Evolutionary conservation across 2,113 vertebrate genomes (phyloP).

Genomic region (Morone chrysops): DNA sequence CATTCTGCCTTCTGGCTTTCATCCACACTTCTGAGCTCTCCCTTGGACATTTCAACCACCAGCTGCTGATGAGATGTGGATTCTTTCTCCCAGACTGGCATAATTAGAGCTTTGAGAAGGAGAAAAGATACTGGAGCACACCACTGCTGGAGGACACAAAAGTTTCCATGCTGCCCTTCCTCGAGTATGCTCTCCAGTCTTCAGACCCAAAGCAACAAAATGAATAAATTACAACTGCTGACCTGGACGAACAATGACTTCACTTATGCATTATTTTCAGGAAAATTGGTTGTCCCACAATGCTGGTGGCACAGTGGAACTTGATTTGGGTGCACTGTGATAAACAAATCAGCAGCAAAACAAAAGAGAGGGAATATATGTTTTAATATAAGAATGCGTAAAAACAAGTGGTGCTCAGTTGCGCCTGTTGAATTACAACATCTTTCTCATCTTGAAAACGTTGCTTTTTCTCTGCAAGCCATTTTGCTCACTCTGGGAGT

Average conservation of each 20-base stretch:
- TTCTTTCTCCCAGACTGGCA: slow-evolving; percentile 39
- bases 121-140: slow-evolving; percentile 35
- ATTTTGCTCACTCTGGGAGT: slow-evolving; percentile 43
- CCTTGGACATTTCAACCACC: slow-evolving; percentile 60
- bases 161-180: slow-evolving; percentile 34
- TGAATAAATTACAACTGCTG: slow-evolving; percentile 51
- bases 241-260: slow-evolving; percentile 25
- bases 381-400: slow-evolving; percentile 29
- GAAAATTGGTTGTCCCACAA: slow-evolving; percentile 24
- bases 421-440: slow-evolving; percentile 46
- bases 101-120: slow-evolving; percentile 52
- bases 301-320: slow-evolving; percentile 5
- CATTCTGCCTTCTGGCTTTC: slow-evolving; percentile 42
- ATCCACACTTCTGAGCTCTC: slow-evolving; percentile 57
- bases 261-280: slow-evolving; percentile 22
- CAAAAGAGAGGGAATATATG: slow-evolving; percentile 12
- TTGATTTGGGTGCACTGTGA: slow-evolving; percentile 18
- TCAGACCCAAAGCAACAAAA: slow-evolving; percentile 25
- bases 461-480: slow-evolving; percentile 35
- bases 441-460: slow-evolving; percentile 11
- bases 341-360: slow-evolving; percentile 34
- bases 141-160: slow-evolving; percentile 46
- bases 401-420: slow-evolving; percentile 22
- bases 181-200: slow-evolving; percentile 1
- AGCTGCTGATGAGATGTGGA: slow-evolving; percentile 53